phyloP scores from a whole-genome alignment of 2,797 vertebrate genomes.

The Trachurus trachurus region DNA sequence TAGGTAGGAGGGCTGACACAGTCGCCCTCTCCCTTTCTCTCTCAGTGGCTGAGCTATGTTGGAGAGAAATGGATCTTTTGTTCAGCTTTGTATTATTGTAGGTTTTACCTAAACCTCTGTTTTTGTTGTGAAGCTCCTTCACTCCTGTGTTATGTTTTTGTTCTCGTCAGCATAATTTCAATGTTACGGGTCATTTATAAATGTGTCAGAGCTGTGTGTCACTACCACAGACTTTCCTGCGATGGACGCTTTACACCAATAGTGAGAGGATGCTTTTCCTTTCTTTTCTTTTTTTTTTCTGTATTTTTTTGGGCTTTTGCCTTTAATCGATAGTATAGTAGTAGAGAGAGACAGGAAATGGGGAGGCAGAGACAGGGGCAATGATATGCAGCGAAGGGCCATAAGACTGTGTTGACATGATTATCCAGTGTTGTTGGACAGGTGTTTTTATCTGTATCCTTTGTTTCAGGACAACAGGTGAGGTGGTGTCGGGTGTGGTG shows the following conservation, averaged over 20 bases:
- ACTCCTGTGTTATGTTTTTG: neutral
- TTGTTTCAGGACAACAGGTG: slow-evolving; percentile 92
- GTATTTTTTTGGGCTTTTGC: no score
- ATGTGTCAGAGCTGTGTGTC: no score
- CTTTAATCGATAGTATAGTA: no score
- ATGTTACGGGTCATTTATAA: neutral
- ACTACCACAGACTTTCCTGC: no score
- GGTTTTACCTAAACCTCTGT: neutral
- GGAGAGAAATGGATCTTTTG: neutral
- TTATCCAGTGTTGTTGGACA: neutral
- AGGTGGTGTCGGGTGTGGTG: slow-evolving; percentile 96
- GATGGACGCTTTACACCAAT: no score
- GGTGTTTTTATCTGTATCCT: slow-evolving; percentile 13
- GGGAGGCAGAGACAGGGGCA: no score
- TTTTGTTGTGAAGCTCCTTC: no score
- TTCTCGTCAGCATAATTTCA: neutral
- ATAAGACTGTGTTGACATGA: neutral
- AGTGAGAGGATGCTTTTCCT: no score
- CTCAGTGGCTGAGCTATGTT: neutral
- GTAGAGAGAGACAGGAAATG: no score
- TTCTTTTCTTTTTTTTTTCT: no score
- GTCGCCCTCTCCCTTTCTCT: neutral
- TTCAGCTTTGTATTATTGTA: neutral
- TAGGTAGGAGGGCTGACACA: neutral
- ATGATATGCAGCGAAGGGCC: no score